A percentile compares a stretch with the other conserved stretches of the same genome.
Evolutionary conservation across 2,888 invertebrate species (phyloP).

Genomic region (Ectemnius lituratus): DNA sequence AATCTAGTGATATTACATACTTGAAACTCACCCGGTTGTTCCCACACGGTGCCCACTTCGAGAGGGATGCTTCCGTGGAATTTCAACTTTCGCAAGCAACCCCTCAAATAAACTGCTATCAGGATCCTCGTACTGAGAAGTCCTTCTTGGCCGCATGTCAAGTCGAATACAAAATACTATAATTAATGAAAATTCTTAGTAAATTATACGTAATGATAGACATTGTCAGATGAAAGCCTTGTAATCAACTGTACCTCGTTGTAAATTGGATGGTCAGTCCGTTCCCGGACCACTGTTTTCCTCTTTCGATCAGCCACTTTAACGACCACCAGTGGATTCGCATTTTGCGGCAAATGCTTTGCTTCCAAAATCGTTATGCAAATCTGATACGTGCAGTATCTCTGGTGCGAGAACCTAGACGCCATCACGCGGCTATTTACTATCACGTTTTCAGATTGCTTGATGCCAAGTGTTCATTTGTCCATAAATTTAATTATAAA

Average conservation of each 20-base stretch:
- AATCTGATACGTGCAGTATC: slow-evolving; percentile 79
- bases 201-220: background rate
- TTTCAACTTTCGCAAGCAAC: slow-evolving; percentile 66
- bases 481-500: too few species aligned
- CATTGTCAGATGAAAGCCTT: background rate
- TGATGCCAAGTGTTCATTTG: too few species aligned
- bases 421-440: slow-evolving; percentile 29
- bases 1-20: too few species aligned
- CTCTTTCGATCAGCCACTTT: slow-evolving; percentile 82
- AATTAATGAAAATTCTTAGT: slow-evolving; percentile 19
- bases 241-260: slow-evolving; percentile 81
- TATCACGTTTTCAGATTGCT: too few species aligned
- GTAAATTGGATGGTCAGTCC: slow-evolving; percentile 83
- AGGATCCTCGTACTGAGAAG: slow-evolving; percentile 81
- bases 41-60: slow-evolving; percentile 86
- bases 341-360: slow-evolving; percentile 80
- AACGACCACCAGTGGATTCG: slow-evolving; percentile 82
- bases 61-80: slow-evolving; percentile 81
- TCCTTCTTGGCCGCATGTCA: slow-evolving; percentile 80
- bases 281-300: slow-evolving; percentile 80
- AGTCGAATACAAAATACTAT: slow-evolving; percentile 86
- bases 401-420: slow-evolving; percentile 43
- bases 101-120: slow-evolving; percentile 79
- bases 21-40: slow-evolving; percentile 80
- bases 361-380: slow-evolving; percentile 85